Percentiles rank a stretch among this genome's conserved stretches.
Conservation (phyloP, 30 jellyfish, hydroid and myxozoan species). For the Aurelia sp. region DNA sequence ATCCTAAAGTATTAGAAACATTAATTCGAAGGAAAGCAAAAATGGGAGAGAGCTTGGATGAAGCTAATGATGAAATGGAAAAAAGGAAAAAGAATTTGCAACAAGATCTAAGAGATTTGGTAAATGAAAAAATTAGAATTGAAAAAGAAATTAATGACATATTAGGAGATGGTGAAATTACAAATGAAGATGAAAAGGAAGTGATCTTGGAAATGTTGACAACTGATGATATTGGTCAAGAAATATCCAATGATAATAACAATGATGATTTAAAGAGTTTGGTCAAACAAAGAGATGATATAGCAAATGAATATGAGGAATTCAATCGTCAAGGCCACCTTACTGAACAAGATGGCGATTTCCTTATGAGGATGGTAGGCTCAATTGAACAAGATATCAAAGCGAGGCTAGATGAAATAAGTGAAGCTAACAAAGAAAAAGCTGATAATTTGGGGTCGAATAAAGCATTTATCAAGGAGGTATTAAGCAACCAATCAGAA, state of each 20-base stretch:
- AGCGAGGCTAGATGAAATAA: slow-evolving; percentile 43
- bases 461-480: slow-evolving; percentile 7
- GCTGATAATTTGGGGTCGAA: slow-evolving; percentile 13
- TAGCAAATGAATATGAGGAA: slow-evolving; percentile 25
- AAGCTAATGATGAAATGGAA: slow-evolving; percentile 12
- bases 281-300: slow-evolving; percentile 2
- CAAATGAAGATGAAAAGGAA: slow-evolving; percentile 19
- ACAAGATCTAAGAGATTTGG: slow-evolving; percentile 10
- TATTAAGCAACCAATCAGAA: slow-evolving; percentile 9
- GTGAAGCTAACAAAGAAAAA: slow-evolving; percentile 1
- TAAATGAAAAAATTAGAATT: neutral
- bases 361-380: slow-evolving; percentile 9
- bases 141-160: slow-evolving; percentile 20
- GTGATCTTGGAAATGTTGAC: slow-evolving; percentile 29
- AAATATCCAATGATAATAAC: neutral
- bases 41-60: slow-evolving; percentile 43
- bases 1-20: slow-evolving; percentile 31
- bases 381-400: slow-evolving; percentile 32
- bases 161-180: slow-evolving; percentile 25
- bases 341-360: slow-evolving; percentile 23
- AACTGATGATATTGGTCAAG: neutral
- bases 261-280: neutral
- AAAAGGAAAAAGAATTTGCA: neutral
- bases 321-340: slow-evolving; percentile 13
- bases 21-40: slow-evolving; percentile 13